Evolutionary conservation across 2,797 vertebrate species (phyloP), one percentile per base, ranked within the genome.

Genomic region (Pangasius larnaudii): DNA sequence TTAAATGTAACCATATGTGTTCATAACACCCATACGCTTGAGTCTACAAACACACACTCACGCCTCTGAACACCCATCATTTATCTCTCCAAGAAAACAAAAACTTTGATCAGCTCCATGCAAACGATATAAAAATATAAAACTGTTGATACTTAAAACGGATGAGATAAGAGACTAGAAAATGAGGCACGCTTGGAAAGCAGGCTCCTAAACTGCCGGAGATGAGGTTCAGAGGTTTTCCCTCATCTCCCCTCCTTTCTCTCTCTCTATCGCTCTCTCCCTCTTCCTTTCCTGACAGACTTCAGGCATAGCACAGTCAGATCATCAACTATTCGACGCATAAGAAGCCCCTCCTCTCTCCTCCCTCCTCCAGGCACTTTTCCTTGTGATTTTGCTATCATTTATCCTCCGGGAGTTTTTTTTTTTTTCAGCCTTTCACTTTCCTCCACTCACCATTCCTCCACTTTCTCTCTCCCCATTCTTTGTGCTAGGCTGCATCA

Each of bases 141-240:
- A 95, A 94, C 89, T 93, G 92, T 58, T 87, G 92, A 94, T 94
- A 94, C 94, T 96, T 96, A 95, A 96, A 96, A 93, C 90, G 89
- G 90, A 90, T 90, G 89, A 93, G 95, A 96, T 96, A 95, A 96
- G 94, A 95, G 93, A 95, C 95, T 94, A 94, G 93, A 96, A 95
- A 96, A 95, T 92, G 94, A 96, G 93, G 94, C 94, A 93, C 95
- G 95, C 94, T 94, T 95, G 94, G 95, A 95, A 95, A 96, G 94
- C 93, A 33, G 81, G 93, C 93, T 95, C 93, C 93, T 95, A 94
- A 95, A 95, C 94, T 89, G 92, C 91, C 86, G 89, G 87, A 92
- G 95, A 96, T 96, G 90, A 94, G 92, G 88, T 92, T 94, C 91
- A 90, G 91, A 95, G 93, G 90, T 92, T 93, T 93, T 90, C 91